Conservation (phyloP, 2,888 invertebrate genomes). For the Xestia xanthographa region DNA sequence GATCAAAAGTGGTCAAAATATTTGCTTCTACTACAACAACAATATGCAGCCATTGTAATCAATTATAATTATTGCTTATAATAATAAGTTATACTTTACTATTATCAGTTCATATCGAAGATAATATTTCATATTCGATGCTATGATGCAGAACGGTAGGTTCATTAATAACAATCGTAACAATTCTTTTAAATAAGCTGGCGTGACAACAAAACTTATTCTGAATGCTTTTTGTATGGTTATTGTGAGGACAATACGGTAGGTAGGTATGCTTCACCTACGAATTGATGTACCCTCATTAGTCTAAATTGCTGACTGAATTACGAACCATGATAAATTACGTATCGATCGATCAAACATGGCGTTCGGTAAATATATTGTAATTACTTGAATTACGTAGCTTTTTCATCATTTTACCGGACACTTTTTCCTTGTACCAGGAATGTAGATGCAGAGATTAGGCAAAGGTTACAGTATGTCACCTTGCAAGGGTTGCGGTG, state of each 20-base stretch:
- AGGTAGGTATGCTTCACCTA: constrained; percentile 23
- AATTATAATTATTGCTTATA: constrained; percentile 12
- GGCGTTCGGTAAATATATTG: constrained; percentile 35
- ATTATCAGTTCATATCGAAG: constrained; percentile 54
- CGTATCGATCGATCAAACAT: constrained; percentile 49
- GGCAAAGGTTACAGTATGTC: constrained; percentile 69
- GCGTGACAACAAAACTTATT: constrained; percentile 23
- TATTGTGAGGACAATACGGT: constrained; percentile 21
- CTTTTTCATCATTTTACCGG: constrained; percentile 22
- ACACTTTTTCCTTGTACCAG: constrained; percentile 42
- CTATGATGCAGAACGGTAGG: constrained; percentile 59
- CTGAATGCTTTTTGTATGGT: constrained; percentile 12
- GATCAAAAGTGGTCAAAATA: not conserved
- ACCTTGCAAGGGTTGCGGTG: constrained; percentile 80
- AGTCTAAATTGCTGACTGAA: constrained; percentile 50
- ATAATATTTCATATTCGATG: constrained; percentile 62
- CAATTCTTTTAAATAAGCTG: constrained; percentile 24
- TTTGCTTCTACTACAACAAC: not conserved
- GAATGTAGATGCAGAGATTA: constrained; percentile 66
- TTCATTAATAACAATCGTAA: constrained; percentile 27
- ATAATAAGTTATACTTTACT: not conserved
- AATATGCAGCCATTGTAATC: constrained; percentile 18
- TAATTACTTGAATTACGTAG: constrained; percentile 17
- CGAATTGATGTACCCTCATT: constrained; percentile 45
- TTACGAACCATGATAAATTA: constrained; percentile 53